phyloP scores from a whole-genome alignment of 1,140 invertebrate genomes.

The Bradynema listronoti region DNA sequence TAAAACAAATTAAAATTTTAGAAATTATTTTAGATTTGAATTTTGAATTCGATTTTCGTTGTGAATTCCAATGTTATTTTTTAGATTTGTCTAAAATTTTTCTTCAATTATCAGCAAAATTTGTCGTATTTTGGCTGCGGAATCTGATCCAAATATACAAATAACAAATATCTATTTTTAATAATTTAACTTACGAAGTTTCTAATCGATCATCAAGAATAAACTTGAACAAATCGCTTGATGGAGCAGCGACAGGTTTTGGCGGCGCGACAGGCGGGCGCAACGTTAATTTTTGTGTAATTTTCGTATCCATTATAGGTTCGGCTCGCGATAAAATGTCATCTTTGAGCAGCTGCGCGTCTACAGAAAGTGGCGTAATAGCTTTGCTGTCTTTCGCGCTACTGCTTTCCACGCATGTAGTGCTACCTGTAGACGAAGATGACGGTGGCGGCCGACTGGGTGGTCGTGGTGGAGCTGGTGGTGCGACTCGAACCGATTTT shows the following conservation, averaged over 20 bases:
- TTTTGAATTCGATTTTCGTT: too few species aligned
- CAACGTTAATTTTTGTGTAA: conserved; percentile 7
- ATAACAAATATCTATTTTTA: too few species aligned
- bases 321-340: neutral
- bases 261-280: neutral
- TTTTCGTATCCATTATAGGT: conserved; percentile 1
- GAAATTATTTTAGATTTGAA: too few species aligned
- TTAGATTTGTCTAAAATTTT: too few species aligned
- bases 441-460: conserved; percentile 10
- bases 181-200: conserved; percentile 32
- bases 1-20: too few species aligned
- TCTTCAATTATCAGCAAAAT: too few species aligned
- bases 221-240: conserved; percentile 29
- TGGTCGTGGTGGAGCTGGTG: conserved; percentile 20
- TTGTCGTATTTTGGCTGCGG: too few species aligned
- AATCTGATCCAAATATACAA: too few species aligned
- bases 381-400: neutral
- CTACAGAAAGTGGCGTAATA: neutral
- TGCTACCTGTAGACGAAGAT: neutral
- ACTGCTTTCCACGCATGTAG: neutral
- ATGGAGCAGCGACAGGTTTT: conserved; percentile 6
- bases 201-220: conserved; percentile 37
- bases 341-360: neutral
- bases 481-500: too few species aligned
- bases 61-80: too few species aligned